Conservation (phyloP, 2,797 vertebrate genomes). For the Myiothlypis chrysogaster region DNA sequence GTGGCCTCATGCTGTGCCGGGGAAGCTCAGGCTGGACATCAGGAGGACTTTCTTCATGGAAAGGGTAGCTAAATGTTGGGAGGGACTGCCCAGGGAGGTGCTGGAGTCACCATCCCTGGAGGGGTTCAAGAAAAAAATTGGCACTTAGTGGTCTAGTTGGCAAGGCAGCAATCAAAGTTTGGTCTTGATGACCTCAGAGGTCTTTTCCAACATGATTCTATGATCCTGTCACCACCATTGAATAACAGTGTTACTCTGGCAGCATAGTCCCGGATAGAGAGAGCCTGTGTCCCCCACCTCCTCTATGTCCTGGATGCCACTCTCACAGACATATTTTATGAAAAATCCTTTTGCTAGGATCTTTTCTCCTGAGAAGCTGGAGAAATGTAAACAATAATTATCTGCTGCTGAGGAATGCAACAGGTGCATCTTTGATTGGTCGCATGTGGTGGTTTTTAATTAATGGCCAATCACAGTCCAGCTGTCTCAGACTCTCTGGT, state of each 20-base stretch:
- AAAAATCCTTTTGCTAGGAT: no score
- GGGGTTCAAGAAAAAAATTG: background rate
- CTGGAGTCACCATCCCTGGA: background rate
- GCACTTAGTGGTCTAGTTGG: background rate
- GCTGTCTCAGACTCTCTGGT: no score
- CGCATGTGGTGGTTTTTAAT: no score
- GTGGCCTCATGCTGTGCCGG: background rate
- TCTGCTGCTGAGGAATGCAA: no score
- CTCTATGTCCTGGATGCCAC: accelerated
- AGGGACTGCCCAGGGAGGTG: background rate
- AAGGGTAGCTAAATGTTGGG: background rate
- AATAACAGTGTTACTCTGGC: background rate
- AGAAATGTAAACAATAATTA: no score
- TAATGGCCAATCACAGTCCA: no score
- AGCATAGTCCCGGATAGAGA: background rate
- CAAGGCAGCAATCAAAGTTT: background rate
- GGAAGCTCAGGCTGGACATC: background rate
- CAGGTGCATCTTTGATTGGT: no score
- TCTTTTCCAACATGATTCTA: background rate
- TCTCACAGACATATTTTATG: no score
- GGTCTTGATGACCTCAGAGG: background rate
- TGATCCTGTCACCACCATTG: background rate
- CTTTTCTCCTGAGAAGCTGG: no score
- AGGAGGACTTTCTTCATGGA: background rate
- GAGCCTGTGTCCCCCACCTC: background rate